phyloP scores from a whole-genome alignment of 2,888 invertebrate genomes.

The Corythucha ciliata region DNA sequence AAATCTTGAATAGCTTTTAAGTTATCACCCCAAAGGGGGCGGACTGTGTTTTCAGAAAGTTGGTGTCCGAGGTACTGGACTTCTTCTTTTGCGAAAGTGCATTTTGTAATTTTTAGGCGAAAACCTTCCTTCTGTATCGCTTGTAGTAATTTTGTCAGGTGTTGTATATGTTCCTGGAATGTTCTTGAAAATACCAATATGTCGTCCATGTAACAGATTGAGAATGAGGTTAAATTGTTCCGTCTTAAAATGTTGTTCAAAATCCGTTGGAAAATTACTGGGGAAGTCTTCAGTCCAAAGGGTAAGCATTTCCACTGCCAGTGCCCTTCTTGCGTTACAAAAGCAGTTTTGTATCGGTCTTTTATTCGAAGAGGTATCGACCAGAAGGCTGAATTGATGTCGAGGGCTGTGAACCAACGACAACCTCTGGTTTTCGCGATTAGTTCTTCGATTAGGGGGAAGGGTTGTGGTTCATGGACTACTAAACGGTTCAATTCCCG shows the following conservation, averaged over 20 bases:
- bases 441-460: not conserved
- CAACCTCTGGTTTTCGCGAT: not conserved
- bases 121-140: conserved; percentile 4
- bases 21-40: conserved; percentile 9
- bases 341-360: not conserved
- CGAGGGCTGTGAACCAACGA: not conserved
- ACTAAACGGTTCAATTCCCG: not conserved
- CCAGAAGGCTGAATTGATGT: conserved; percentile 9
- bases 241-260: conserved; percentile 1
- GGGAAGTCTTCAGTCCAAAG: not conserved
- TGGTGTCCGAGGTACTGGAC: conserved; percentile 11
- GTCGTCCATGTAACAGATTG: conserved; percentile 16
- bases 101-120: conserved; percentile 8
- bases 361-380: not conserved
- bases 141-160: not conserved
- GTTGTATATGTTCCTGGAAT: conserved; percentile 3
- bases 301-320: conserved; percentile 4
- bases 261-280: conserved; percentile 3
- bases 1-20: conserved; percentile 6
- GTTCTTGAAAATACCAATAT: conserved; percentile 10
- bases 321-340: too few species aligned
- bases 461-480: conserved; percentile 1
- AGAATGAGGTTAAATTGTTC: conserved; percentile 7
- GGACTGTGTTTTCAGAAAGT: conserved; percentile 5
- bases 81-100: conserved; percentile 5